These are phyloP conservation scores for Cheilosia soror DNA, from an alignment of 2,888 invertebrate species.

Conservation along the genomic window DNA sequence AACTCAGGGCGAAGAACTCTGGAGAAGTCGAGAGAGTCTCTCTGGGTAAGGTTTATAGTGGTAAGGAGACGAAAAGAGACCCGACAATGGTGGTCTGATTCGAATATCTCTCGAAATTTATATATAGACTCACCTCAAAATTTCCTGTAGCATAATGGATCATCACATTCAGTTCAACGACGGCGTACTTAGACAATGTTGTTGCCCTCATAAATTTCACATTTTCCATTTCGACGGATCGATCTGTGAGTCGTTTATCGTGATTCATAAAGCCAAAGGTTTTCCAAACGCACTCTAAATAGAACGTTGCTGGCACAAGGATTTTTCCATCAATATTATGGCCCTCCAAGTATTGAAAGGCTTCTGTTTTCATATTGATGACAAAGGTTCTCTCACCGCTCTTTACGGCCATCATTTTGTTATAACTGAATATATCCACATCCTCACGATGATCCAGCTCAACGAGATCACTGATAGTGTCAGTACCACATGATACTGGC, in stretches of 20 bases:
- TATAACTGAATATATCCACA: slow-evolving; percentile 88
- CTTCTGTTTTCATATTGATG: slow-evolving; percentile 86
- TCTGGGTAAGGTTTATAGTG: too few species aligned
- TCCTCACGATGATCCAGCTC: slow-evolving; percentile 93
- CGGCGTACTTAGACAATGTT: slow-evolving; percentile 88
- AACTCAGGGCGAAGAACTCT: too few species aligned
- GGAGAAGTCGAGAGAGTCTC: too few species aligned
- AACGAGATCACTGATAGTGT: slow-evolving; percentile 91
- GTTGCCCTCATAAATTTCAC: slow-evolving; percentile 93
- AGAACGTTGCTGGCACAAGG: slow-evolving; percentile 91
- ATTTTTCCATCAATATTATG: slow-evolving; percentile 92
- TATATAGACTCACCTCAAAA: slow-evolving; percentile 85
- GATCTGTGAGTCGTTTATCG: slow-evolving; percentile 86
- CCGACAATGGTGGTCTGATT: too few species aligned
- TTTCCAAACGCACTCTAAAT: slow-evolving; percentile 89
- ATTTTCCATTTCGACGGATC: slow-evolving; percentile 92
- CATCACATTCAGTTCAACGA: slow-evolving; percentile 85
- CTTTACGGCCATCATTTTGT: slow-evolving; percentile 86
- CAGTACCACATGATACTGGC: slow-evolving; percentile 93
- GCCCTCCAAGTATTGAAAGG: slow-evolving; percentile 88
- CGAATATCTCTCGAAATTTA: too few species aligned
- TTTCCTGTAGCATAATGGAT: slow-evolving; percentile 86
- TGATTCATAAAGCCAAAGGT: slow-evolving; percentile 87
- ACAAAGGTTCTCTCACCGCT: slow-evolving; percentile 87
- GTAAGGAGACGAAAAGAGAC: too few species aligned